phyloP scores from a whole-genome alignment of 2,888 invertebrate genomes.

The Sepioteuthis lessoniana region DNA sequence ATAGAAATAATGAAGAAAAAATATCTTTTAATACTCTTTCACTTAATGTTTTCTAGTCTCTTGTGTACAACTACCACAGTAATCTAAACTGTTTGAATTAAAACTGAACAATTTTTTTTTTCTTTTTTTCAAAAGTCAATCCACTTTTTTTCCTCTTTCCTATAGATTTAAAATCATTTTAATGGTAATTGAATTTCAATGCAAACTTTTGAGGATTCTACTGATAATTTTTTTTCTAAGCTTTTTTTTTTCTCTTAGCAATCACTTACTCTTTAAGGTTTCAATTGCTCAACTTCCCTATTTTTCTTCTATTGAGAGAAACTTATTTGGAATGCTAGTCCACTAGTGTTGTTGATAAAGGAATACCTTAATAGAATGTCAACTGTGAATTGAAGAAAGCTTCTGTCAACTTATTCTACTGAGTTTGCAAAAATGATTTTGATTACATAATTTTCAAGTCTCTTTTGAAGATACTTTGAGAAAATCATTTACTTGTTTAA shows the following conservation, averaged over 20 bases:
- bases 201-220: not conserved
- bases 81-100: not conserved
- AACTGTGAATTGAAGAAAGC: no score
- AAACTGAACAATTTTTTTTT: not conserved
- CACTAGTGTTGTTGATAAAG: conserved; percentile 10
- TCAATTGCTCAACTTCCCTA: not conserved
- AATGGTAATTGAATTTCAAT: not conserved
- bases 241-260: not conserved
- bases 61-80: not conserved
- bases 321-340: not conserved
- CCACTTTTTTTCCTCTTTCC: not conserved
- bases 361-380: not conserved
- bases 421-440: no score
- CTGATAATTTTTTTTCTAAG: not conserved
- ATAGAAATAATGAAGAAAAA: no score
- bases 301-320: not conserved
- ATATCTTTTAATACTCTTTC: not conserved
- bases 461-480: no score
- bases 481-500: no score
- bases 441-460: no score
- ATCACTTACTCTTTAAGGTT: not conserved
- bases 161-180: not conserved
- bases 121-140: not conserved
- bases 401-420: no score
- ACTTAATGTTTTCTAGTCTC: not conserved